Conservation (phyloP, 2,113 vertebrate species). For the Crotalus tigris region DNA sequence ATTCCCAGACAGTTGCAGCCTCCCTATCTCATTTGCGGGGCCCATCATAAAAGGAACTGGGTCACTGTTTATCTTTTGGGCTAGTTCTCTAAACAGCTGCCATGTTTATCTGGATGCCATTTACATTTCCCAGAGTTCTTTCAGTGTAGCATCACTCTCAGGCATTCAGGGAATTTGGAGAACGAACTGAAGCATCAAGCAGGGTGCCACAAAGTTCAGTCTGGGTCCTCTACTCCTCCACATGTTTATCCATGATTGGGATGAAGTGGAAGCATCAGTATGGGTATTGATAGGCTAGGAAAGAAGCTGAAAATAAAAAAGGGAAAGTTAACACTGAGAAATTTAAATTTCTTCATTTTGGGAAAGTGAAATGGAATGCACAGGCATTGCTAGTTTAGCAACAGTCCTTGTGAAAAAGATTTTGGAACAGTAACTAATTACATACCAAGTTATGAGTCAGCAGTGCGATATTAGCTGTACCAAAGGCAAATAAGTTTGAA, state of each 20-base stretch:
- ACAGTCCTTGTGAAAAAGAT: background rate
- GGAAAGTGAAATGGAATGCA: background rate
- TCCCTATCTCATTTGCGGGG: background rate
- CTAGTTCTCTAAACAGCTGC: background rate
- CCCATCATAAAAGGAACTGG: background rate
- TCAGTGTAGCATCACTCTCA: background rate
- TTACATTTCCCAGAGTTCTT: background rate
- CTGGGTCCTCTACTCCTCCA: background rate
- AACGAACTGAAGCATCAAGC: background rate
- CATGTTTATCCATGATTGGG: background rate
- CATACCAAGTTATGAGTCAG: background rate
- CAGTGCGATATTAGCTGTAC: background rate
- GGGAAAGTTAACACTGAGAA: background rate
- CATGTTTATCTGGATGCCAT: background rate
- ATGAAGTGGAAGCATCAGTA: background rate
- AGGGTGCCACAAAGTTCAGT: background rate
- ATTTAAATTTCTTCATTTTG: background rate
- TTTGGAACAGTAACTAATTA: background rate
- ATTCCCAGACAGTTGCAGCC: background rate
- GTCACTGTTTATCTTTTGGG: background rate
- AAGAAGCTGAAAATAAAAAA: background rate
- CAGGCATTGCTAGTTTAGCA: background rate
- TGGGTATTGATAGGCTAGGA: background rate
- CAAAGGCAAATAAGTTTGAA: background rate
- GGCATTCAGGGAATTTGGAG: background rate